Percentiles rank a stretch among this genome's conserved stretches.
Evolutionary conservation across 2,888 invertebrate species (phyloP).

Genomic region (Troglohyphantes excavatus): DNA sequence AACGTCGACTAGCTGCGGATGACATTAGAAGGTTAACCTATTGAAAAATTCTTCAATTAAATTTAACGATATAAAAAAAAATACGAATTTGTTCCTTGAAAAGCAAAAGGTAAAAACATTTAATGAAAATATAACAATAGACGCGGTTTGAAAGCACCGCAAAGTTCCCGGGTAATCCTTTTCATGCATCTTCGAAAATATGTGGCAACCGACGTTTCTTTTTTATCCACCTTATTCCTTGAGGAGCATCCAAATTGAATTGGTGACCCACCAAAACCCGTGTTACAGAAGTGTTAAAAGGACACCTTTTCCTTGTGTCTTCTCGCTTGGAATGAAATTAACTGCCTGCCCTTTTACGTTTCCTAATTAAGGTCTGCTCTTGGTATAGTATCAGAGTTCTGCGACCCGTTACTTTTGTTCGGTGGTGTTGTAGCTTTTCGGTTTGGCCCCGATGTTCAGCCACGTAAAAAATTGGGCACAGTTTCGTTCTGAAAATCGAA

Average conservation of each 20-base stretch:
- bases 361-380: constrained; percentile 53
- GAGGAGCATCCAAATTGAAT: neutral
- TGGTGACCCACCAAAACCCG: constrained; percentile 9
- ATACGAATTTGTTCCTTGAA: no score
- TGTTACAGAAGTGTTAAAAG: neutral
- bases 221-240: neutral
- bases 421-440: constrained; percentile 27
- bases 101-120: no score
- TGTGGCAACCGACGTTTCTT: constrained; percentile 5
- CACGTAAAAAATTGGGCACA: constrained; percentile 72
- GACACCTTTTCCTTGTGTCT: constrained; percentile 10
- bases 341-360: constrained; percentile 1
- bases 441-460: constrained; percentile 66
- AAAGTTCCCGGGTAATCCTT: neutral
- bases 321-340: constrained; percentile 9
- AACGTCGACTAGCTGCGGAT: no score
- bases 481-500: constrained; percentile 64
- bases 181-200: neutral
- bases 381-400: constrained; percentile 36
- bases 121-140: no score
- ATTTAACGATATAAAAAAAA: no score
- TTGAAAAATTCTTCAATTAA: no score
- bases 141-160: no score
- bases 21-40: no score
- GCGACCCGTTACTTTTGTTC: constrained; percentile 62